These are phyloP conservation scores for Halyomorpha halys DNA, from an alignment of 1,140 invertebrate species.

Conservation along the genomic window DNA sequence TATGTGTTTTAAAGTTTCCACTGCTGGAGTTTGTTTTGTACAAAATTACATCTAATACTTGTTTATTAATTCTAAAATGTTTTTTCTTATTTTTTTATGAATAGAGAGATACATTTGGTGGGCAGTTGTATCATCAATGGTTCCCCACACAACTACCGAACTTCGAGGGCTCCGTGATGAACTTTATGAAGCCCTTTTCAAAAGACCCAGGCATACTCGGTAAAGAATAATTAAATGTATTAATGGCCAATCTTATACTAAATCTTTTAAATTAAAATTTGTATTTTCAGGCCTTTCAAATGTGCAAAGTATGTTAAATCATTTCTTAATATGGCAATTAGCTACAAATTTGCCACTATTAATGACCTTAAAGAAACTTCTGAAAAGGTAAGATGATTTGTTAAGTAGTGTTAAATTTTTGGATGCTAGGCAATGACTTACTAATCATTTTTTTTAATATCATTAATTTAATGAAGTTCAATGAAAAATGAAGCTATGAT, in stretches of 20 bases:
- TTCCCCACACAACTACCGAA: constrained; percentile 27
- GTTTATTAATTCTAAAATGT: neutral
- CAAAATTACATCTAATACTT: too few relatives aligned
- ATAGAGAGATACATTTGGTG: constrained; percentile 31
- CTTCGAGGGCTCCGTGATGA: constrained; percentile 28
- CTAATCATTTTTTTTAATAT: too few relatives aligned
- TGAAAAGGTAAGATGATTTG: constrained; percentile 28
- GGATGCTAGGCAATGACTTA: too few relatives aligned
- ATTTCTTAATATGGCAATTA: constrained; percentile 30
- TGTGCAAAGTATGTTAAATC: constrained; percentile 29
- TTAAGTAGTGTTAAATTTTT: too few relatives aligned
- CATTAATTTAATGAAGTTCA: too few relatives aligned
- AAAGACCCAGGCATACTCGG: constrained; percentile 23
- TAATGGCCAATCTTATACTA: too few relatives aligned
- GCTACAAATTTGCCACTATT: constrained; percentile 27
- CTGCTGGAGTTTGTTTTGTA: too few relatives aligned
- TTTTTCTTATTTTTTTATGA: neutral
- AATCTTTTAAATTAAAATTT: too few relatives aligned
- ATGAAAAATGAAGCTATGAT: too few relatives aligned
- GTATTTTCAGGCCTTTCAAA: constrained; percentile 22
- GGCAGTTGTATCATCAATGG: constrained; percentile 28
- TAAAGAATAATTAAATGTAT: neutral
- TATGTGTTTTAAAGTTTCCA: too few relatives aligned
- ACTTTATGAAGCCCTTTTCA: constrained; percentile 26
- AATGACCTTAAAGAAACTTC: constrained; percentile 26